Conservation (phyloP, 2,888 invertebrate genomes). For the Ennomos quercinarius region DNA sequence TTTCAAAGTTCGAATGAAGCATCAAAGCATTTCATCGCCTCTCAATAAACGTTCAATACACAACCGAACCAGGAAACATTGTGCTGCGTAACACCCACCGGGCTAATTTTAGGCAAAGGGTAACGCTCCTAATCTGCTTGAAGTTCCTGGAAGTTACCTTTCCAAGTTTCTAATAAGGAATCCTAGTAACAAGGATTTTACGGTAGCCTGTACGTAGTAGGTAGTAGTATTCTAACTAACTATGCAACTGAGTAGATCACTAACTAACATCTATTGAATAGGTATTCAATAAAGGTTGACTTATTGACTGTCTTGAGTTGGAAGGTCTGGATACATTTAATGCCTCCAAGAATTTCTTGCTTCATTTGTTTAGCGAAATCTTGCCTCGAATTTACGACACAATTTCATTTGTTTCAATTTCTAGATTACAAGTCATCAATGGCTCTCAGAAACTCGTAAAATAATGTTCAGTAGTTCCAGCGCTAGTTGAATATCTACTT, state of each 20-base stretch:
- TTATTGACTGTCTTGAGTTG: too few relatives aligned
- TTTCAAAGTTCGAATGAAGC: conserved; percentile 15
- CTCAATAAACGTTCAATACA: conserved; percentile 51
- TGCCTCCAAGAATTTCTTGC: background rate
- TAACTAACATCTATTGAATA: too few relatives aligned
- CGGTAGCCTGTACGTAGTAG: too few relatives aligned
- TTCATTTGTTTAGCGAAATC: background rate
- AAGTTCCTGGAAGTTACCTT: conserved; percentile 37
- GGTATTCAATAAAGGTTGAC: too few relatives aligned
- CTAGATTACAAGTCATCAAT: conserved; percentile 19
- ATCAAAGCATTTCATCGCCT: conserved; percentile 53
- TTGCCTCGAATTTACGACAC: conserved; percentile 1
- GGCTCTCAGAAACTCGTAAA: conserved; percentile 28
- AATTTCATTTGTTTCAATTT: conserved; percentile 12
- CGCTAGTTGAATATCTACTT: conserved; percentile 7
- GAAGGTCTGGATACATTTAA: too few relatives aligned
- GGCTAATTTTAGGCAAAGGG: conserved; percentile 57
- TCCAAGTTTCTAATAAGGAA: too few relatives aligned
- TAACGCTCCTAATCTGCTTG: conserved; percentile 58
- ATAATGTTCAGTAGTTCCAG: conserved; percentile 30
- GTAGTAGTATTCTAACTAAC: too few relatives aligned
- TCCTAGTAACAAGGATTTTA: too few relatives aligned
- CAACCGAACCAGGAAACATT: conserved; percentile 59
- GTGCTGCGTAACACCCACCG: conserved; percentile 28
- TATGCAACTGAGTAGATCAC: too few relatives aligned